Evolutionary conservation across 2,797 vertebrate genomes (phyloP).

Genomic region (Acomys russatus): DNA sequence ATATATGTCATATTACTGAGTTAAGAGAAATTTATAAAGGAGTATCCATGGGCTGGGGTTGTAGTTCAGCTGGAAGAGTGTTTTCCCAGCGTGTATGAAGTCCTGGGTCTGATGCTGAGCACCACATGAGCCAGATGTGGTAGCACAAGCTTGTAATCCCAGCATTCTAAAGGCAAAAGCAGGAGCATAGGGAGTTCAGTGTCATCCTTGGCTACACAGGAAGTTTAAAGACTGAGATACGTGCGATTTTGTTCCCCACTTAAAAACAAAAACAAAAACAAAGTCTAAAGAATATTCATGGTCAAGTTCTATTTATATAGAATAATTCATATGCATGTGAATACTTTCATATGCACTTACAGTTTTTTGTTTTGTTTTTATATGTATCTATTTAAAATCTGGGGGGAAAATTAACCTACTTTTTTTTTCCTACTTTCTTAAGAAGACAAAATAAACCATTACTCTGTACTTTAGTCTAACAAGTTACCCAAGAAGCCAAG

Average conservation of each 20-base stretch:
- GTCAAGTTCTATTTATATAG: constrained; percentile 22
- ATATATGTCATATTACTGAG: constrained; percentile 26
- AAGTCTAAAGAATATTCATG: not conserved
- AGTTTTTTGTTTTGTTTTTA: not conserved
- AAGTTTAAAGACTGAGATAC: not conserved
- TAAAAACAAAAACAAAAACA: not conserved
- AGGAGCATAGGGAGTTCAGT: not conserved
- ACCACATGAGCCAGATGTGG: not conserved
- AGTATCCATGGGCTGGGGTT: not conserved
- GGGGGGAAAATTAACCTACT: not conserved
- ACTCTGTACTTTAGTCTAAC: constrained; percentile 46
- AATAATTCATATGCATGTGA: constrained; percentile 18
- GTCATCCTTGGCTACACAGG: not conserved
- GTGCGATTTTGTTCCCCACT: not conserved
- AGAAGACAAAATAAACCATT: constrained; percentile 48
- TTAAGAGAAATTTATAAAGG: constrained; percentile 64
- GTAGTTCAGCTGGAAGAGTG: not conserved
- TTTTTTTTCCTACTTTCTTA: constrained; percentile 63
- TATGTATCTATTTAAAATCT: constrained; percentile 28
- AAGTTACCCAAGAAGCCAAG: constrained; percentile 64
- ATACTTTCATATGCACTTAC: not conserved
- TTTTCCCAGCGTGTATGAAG: not conserved
- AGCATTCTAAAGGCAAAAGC: not conserved
- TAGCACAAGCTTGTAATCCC: too few species aligned
- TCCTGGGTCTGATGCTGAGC: not conserved